Conservation (phyloP, 2,888 invertebrate species). For the Brassicogethes aeneus region DNA sequence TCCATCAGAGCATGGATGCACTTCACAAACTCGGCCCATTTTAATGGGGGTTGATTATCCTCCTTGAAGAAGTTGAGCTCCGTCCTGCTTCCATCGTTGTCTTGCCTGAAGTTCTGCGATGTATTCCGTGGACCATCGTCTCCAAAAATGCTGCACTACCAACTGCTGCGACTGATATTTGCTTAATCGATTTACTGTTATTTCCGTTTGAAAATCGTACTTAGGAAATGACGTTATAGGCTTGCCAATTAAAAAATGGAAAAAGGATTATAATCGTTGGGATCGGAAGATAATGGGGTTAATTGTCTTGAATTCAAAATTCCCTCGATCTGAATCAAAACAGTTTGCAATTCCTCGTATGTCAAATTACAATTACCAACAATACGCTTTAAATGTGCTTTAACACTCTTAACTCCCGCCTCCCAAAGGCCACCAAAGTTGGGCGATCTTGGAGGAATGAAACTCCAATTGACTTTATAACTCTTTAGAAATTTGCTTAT, state of each 20-base stretch:
- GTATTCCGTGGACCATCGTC: not conserved
- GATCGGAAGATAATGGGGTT: slow-evolving; percentile 3
- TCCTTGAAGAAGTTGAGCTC: not conserved
- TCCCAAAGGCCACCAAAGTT: slow-evolving; percentile 30
- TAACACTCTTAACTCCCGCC: slow-evolving; percentile 22
- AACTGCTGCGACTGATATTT: not conserved
- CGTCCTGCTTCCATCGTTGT: not conserved
- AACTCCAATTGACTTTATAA: not conserved
- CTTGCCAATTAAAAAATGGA: slow-evolving; percentile 4
- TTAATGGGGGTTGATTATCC: not conserved
- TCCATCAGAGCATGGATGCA: not conserved
- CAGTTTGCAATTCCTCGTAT: slow-evolving; percentile 24
- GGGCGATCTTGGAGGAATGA: slow-evolving; percentile 12
- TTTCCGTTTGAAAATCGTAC: not conserved
- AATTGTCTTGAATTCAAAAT: slow-evolving; percentile 24
- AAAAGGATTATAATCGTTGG: slow-evolving; percentile 1
- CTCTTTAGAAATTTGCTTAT: not conserved
- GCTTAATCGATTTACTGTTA: not conserved
- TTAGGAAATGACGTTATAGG: slow-evolving; percentile 1
- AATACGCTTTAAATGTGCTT: slow-evolving; percentile 21
- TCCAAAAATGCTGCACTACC: not conserved
- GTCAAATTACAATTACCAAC: slow-evolving; percentile 17
- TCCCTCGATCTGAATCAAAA: slow-evolving; percentile 23
- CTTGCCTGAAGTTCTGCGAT: not conserved
- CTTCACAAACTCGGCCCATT: not conserved